phyloP scores from a whole-genome alignment of 2,888 invertebrate genomes.

The Xestobium rufovillosum region DNA sequence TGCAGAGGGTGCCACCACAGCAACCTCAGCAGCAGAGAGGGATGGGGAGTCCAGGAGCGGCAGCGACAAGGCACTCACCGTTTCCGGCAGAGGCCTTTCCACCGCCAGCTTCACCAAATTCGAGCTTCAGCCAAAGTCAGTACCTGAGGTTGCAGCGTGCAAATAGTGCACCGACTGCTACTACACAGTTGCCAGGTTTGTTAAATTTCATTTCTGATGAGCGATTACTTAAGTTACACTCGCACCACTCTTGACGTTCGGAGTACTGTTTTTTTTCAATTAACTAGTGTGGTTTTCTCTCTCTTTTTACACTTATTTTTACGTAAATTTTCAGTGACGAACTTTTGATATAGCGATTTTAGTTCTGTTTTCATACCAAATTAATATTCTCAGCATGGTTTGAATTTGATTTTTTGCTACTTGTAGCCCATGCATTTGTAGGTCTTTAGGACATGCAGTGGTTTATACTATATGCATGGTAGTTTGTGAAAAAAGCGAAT shows the following conservation, averaged over 20 bases:
- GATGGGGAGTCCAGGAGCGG: conserved; percentile 47
- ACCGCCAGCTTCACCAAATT: conserved; percentile 46
- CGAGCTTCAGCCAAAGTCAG: conserved; percentile 41
- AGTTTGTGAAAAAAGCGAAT: conserved; percentile 22
- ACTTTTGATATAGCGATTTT: conserved; percentile 11
- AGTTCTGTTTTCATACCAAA: conserved; percentile 16
- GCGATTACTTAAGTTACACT: conserved; percentile 17
- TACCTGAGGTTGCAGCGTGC: conserved; percentile 53
- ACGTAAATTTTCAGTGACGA: conserved; percentile 11
- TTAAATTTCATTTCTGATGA: too few relatives aligned
- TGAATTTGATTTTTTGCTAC: conserved; percentile 25
- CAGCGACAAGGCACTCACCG: conserved; percentile 50
- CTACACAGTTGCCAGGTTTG: conserved; percentile 55
- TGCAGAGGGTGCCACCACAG: conserved; percentile 28
- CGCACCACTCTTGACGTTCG: too few relatives aligned
- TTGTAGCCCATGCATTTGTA: conserved; percentile 32
- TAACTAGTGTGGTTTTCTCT: conserved; percentile 16
- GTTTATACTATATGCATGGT: conserved; percentile 32
- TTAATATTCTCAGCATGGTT: conserved; percentile 33
- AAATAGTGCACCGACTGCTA: conserved; percentile 50
- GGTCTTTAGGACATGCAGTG: conserved; percentile 29
- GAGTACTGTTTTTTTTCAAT: conserved; percentile 3
- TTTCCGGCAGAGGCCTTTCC: conserved; percentile 48
- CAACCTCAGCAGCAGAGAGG: conserved; percentile 39
- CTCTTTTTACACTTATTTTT: conserved; percentile 12